These are phyloP conservation scores for Zelostemma sp. DNA, from an alignment of 1,140 invertebrate species.

Conservation along the genomic window DNA sequence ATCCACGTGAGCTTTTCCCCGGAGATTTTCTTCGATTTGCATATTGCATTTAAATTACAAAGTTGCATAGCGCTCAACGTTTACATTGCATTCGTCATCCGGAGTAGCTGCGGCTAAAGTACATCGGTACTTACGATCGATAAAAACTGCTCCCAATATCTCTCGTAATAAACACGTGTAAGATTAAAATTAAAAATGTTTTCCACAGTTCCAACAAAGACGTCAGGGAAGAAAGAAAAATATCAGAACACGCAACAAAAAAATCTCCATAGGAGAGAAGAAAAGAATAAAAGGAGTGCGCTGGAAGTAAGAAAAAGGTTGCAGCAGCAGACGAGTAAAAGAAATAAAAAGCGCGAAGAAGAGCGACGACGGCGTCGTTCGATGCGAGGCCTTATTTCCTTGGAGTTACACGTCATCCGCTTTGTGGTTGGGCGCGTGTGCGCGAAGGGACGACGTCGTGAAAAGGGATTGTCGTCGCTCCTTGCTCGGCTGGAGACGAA, in stretches of 20 bases:
- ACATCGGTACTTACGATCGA: slow-evolving; percentile 1
- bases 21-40: slow-evolving; percentile 47
- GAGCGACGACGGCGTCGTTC: slow-evolving; percentile 29
- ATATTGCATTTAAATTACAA: slow-evolving; percentile 52
- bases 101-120: slow-evolving; percentile 27
- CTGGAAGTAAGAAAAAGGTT: too few relatives aligned
- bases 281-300: slow-evolving; percentile 18
- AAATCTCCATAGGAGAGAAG: slow-evolving; percentile 8
- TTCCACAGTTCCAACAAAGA: too few relatives aligned
- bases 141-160: neutral
- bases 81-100: slow-evolving; percentile 45
- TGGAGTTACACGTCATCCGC: slow-evolving; percentile 47
- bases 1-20: slow-evolving; percentile 41
- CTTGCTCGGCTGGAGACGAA: slow-evolving; percentile 41
- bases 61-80: slow-evolving; percentile 46
- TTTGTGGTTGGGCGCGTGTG: slow-evolving; percentile 26
- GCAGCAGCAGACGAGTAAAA: slow-evolving; percentile 10
- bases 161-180: too few relatives aligned
- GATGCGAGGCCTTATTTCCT: slow-evolving; percentile 40
- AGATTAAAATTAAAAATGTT: too few relatives aligned
- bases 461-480: slow-evolving; percentile 47
- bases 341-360: slow-evolving; percentile 39
- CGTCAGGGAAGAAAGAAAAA: too few relatives aligned
- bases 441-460: slow-evolving; percentile 29
- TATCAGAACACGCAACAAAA: too few relatives aligned